Conservation (phyloP, 1,140 invertebrate genomes). For the Myzus persicae region DNA sequence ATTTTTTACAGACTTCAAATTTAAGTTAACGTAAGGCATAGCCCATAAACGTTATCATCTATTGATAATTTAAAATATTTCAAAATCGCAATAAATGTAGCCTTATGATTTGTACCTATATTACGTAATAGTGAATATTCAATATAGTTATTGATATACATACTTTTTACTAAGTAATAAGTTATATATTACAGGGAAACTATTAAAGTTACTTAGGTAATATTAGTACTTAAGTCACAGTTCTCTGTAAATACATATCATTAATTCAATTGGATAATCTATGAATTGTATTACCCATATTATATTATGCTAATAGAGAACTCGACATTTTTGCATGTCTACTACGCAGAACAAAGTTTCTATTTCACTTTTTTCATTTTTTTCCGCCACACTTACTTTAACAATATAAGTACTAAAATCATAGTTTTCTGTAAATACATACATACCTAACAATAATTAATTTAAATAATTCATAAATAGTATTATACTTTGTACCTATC, state of each 20-base stretch:
- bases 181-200: neutral
- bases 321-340: neutral
- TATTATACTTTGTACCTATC: too few relatives aligned
- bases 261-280: neutral
- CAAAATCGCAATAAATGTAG: neutral
- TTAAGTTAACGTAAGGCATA: neutral
- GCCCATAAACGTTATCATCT: neutral
- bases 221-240: neutral
- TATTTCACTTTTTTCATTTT: too few relatives aligned
- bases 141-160: neutral
- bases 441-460: too few relatives aligned
- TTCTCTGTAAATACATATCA: neutral
- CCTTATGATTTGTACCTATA: neutral
- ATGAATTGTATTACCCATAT: neutral
- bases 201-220: neutral
- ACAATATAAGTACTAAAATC: too few relatives aligned
- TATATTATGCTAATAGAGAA: neutral
- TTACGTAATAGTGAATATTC: neutral
- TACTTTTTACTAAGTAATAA: neutral
- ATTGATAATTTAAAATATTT: neutral
- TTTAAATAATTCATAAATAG: too few relatives aligned
- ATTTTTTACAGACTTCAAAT: neutral
- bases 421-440: too few relatives aligned
- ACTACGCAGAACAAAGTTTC: too few relatives aligned
- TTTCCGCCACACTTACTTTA: too few relatives aligned